Evolutionary conservation across 2,888 invertebrate genomes (phyloP).

Genomic region (Cephalotes varians): DNA sequence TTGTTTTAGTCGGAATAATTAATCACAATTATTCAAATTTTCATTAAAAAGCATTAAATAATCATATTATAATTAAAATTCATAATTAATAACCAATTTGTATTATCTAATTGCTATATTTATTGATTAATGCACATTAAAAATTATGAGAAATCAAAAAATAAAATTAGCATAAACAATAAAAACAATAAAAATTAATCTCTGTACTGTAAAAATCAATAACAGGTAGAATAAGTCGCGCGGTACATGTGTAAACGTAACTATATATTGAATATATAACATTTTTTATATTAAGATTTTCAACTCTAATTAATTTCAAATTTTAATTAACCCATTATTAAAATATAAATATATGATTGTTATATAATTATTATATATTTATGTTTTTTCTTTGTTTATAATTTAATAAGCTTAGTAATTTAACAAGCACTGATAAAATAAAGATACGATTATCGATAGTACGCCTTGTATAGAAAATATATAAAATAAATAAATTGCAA

Average conservation of each 20-base stretch:
- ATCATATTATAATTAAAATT: background rate
- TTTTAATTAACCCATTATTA: background rate
- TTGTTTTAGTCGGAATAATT: background rate
- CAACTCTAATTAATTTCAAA: background rate
- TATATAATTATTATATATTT: background rate
- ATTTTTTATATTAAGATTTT: background rate
- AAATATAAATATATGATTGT: background rate
- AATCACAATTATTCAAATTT: slow-evolving; percentile 7
- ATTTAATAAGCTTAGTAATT: slow-evolving; percentile 24
- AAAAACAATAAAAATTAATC: background rate
- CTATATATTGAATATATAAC: background rate
- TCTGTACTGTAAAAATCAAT: background rate
- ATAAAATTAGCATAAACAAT: background rate
- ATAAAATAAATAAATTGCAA: slow-evolving; percentile 31
- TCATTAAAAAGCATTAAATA: slow-evolving; percentile 5
- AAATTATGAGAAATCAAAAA: background rate
- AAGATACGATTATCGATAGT: background rate
- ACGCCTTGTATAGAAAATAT: background rate
- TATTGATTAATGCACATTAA: background rate
- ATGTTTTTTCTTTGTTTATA: background rate
- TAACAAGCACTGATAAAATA: slow-evolving; percentile 8
- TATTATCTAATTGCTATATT: background rate
- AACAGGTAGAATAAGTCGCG: background rate
- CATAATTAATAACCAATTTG: background rate
- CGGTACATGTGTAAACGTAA: background rate